phyloP scores from a whole-genome alignment of 2,797 vertebrate genomes.

The Melanotaenia nigrans region DNA sequence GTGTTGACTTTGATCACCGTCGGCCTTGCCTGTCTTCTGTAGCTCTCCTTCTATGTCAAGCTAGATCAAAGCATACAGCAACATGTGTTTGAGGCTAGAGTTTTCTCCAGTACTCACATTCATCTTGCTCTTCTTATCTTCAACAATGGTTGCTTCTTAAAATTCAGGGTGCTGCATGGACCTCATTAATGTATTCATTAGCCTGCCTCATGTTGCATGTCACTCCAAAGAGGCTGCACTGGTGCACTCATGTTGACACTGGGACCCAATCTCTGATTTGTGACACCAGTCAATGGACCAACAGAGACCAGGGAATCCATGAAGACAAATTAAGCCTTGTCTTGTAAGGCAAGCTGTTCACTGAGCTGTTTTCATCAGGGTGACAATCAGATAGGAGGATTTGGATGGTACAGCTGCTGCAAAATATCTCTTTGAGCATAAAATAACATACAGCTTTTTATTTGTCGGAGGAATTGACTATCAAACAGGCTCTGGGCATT shows the following conservation, averaged over 20 bases:
- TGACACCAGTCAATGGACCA: slow-evolving; percentile 46
- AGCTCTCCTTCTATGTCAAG: slow-evolving; percentile 53
- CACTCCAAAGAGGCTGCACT: slow-evolving; percentile 36
- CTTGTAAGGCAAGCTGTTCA: slow-evolving; percentile 57
- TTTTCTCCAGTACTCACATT: slow-evolving; percentile 42
- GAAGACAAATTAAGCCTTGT: slow-evolving; percentile 66
- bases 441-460: slow-evolving; percentile 45
- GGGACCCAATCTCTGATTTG: slow-evolving; percentile 49
- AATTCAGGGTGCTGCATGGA: slow-evolving; percentile 41
- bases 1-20: slow-evolving; percentile 82
- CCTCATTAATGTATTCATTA: slow-evolving; percentile 71
- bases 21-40: slow-evolving; percentile 65
- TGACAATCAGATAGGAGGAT: slow-evolving; percentile 56
- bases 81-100: slow-evolving; percentile 58
- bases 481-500: slow-evolving; percentile 34
- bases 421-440: slow-evolving; percentile 62
- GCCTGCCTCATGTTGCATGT: slow-evolving; percentile 44
- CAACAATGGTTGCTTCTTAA: slow-evolving; percentile 60
- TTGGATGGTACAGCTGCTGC: slow-evolving; percentile 51
- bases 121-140: slow-evolving; percentile 59
- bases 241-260: slow-evolving; percentile 35
- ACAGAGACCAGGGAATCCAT: slow-evolving; percentile 43
- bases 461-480: slow-evolving; percentile 40
- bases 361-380: slow-evolving; percentile 44
- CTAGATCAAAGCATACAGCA: slow-evolving; percentile 74